A percentile compares a stretch with the other conserved stretches of the same genome.
These are phyloP conservation scores for Cantharis rustica DNA, from an alignment of 2,888 invertebrate genomes.

Conservation along the genomic window DNA sequence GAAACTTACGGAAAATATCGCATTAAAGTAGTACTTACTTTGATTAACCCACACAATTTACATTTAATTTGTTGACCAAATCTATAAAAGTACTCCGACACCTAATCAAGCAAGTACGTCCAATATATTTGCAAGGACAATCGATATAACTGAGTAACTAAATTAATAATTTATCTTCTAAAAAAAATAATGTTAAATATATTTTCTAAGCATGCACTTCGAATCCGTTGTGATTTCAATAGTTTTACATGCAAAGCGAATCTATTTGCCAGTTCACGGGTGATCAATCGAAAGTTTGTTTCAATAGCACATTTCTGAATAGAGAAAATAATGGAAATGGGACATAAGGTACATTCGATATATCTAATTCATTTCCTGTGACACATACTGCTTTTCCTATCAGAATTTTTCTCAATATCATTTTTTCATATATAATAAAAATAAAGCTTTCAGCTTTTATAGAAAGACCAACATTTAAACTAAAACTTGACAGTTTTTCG, in stretches of 20 bases:
- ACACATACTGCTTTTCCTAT: background rate
- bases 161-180: background rate
- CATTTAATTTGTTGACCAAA: too few species aligned
- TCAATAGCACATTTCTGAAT: background rate
- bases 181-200: background rate
- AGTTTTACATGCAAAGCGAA: background rate
- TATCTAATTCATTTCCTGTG: background rate
- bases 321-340: background rate
- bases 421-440: background rate
- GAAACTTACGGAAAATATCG: background rate
- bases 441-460: background rate
- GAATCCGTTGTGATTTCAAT: background rate
- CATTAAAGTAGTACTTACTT: too few species aligned
- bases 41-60: too few species aligned
- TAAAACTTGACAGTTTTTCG: background rate
- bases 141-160: background rate
- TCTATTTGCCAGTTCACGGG: background rate
- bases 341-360: background rate
- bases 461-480: background rate
- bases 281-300: background rate
- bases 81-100: too few species aligned
- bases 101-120: too few species aligned
- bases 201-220: background rate
- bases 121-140: background rate
- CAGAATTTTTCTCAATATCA: background rate